Percentiles rank a stretch among this genome's conserved stretches.
These are phyloP conservation scores for Pachycephala philippinensis DNA, from an alignment of 2,113 vertebrate species.

Conservation along the genomic window DNA sequence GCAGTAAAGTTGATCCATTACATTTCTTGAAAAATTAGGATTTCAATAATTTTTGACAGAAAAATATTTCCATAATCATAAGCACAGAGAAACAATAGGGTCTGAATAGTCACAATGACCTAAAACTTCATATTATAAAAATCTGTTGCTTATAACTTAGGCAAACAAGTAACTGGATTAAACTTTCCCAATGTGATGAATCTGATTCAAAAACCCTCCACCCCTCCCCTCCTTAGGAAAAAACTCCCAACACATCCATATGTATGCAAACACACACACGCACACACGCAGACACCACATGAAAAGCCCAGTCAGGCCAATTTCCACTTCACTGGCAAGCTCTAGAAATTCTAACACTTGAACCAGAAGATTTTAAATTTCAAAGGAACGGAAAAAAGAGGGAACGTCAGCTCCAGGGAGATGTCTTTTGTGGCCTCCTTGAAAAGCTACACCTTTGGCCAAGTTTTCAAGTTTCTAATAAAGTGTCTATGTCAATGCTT, in stretches of 20 bases:
- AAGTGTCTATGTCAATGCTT: not conserved
- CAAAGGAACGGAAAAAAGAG: not conserved
- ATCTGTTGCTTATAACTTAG: not conserved
- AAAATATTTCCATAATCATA: not conserved
- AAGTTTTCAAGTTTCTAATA: not conserved
- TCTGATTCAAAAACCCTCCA: not conserved
- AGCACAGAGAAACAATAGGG: not conserved
- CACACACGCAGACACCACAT: accelerated
- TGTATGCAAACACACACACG: too few relatives aligned
- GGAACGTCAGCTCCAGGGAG: not conserved
- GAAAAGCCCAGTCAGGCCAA: not conserved
- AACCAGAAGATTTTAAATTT: not conserved
- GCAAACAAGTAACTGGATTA: not conserved
- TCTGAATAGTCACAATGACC: not conserved
- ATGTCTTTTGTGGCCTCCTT: not conserved
- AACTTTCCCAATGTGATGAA: not conserved
- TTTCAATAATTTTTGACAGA: not conserved
- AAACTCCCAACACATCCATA: not conserved
- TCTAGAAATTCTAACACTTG: not conserved
- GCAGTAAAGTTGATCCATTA: not conserved
- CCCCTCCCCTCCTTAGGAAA: not conserved
- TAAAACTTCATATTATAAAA: not conserved
- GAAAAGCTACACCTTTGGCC: not conserved
- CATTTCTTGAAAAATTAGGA: not conserved
- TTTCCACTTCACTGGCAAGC: not conserved